Evolutionary conservation across 2,888 invertebrate species (phyloP), one percentile per base, ranked within the genome.

Genomic region (Acleris sparsana): DNA sequence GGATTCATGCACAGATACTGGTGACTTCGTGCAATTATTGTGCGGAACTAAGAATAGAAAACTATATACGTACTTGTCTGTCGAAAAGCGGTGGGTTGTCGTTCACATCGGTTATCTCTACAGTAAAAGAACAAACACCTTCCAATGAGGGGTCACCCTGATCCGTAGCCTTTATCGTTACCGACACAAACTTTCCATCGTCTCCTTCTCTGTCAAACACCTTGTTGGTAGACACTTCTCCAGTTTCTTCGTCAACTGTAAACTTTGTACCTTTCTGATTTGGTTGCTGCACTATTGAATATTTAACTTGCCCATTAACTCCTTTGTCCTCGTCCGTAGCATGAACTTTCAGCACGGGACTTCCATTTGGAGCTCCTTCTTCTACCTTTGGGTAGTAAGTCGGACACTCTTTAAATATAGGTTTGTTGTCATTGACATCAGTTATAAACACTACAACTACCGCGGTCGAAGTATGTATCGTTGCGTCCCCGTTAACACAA

Each of bases 101-200:
- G 83, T 99, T 99, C 53, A 98, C 97, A 86, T 99, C 99, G 1
- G 98, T 98, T 62, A 99, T 98, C 93, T 98, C 98, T 55, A 99
- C 99, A 17, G 98, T 98, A 85, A 99, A 99, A 7, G 99, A 99
- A 88, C 99, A 99, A 73, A 99, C 99, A 29, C 99, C 99, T 88
- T 99, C 99, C 73, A 99, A 88, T 0, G 98, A 98, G 1, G 99
- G 99, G 85, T 98, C 98, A n/a, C 99, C 99, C 84, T 99, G 97
- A 94, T 99, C 99, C 0, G 98, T 98, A 5, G 99, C 99, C 90
- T 99, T 99, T 0, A 99, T 97, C 0, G 99, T 99, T 5, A 98
- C 98, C 0, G 98, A 98, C 6, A 98, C 98, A 87, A 98, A 98
- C 90, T 98, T 98, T 9, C 98, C 98, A 84, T 98, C 98, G 77